Base-by-base conservation (phyloP, 2,113 vertebrate species). In the Corynorhinus townsendii region DNA sequence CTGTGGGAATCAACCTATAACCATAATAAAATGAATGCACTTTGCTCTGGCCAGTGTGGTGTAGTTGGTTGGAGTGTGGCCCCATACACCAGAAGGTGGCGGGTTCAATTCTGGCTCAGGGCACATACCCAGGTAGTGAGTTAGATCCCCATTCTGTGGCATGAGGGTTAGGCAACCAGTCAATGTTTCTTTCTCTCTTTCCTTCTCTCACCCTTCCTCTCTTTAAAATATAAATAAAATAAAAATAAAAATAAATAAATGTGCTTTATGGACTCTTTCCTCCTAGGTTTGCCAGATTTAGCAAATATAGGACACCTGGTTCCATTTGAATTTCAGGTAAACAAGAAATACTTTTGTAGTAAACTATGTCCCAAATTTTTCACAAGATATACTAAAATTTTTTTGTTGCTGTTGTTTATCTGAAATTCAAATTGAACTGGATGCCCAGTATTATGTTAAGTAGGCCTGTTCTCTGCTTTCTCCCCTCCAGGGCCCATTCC, bases 261-360 rank as follows among this genome's bases (percentile, higher is more conserved):
- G 2, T 38, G 43, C 30, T 66, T 69, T n/a, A 14, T 72, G 38
- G 64, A 24, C 26, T 40, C 16, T 66, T 52, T 43, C 38, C 43
- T 72, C 40, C 24, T 88, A 81, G 15, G 3, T 68, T 86, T 62
- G 52, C 69, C 47, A 86, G 73, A 86, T 56, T 69, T 30, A 56
- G 28, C 66, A 90, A 72, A 40, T 72, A 66, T 0, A 87, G 47
- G 72, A 62, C 0, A 28, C 3, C 1, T 3, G 20, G 5, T 90
- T 47, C 79, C 35, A 69, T 62, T 45, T n/a, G 30, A 73, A 75
- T 80, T 87, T 94, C 30, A 94, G 82, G n/a, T 75, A 90, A 86
- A 71, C 7, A 56, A 43, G 64, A 24, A 64, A 85, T 35, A 54
- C 30, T 77, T 64, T 82, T 90, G 56, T 86, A 89, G 40, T 69